These are phyloP conservation scores for Raillietiella orientalis DNA, from an alignment of 2,888 invertebrate genomes.

Conservation along the genomic window DNA sequence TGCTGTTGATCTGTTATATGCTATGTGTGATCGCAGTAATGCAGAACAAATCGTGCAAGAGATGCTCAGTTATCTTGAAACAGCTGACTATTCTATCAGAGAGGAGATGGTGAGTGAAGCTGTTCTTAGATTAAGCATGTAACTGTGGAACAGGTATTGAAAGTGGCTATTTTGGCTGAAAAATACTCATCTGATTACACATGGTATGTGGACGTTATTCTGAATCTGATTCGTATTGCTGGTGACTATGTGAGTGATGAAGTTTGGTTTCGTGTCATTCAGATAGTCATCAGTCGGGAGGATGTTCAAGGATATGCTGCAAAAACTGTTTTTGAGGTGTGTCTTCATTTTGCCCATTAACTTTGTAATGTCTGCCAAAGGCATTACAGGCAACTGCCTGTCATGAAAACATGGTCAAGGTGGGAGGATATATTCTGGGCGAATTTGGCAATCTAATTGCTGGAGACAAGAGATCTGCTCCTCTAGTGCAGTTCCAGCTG, in stretches of 20 bases:
- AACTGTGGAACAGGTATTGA: conserved; percentile 36
- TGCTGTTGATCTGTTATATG: conserved; percentile 90
- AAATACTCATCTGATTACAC: conserved; percentile 98
- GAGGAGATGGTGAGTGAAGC: conserved; percentile 61
- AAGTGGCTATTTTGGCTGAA: conserved; percentile 94
- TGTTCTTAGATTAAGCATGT: neutral
- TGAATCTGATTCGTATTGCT: conserved; percentile 93
- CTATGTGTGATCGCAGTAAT: conserved; percentile 98
- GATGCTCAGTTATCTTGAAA: conserved; percentile 95
- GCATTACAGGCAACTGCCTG: conserved; percentile 95
- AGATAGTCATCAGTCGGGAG: conserved; percentile 95
- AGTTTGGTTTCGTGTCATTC: conserved; percentile 98
- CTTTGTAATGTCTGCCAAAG: conserved; percentile 12
- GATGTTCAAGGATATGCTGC: conserved; percentile 99
- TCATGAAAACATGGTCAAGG: conserved; percentile 99
- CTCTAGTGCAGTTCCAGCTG: conserved; percentile 85
- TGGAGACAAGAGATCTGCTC: conserved; percentile 87
- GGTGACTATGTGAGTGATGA: conserved; percentile 99
- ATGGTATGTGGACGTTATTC: conserved; percentile 84
- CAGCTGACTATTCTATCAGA: conserved; percentile 95
- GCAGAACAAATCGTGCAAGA: conserved; percentile 98
- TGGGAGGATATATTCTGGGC: conserved; percentile 93
- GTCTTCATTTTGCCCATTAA: conserved; percentile 5
- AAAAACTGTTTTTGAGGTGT: conserved; percentile 87
- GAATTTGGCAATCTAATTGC: conserved; percentile 99